Base-by-base conservation (phyloP, 2,797 vertebrate genomes). In the Syncerus caffer region DNA sequence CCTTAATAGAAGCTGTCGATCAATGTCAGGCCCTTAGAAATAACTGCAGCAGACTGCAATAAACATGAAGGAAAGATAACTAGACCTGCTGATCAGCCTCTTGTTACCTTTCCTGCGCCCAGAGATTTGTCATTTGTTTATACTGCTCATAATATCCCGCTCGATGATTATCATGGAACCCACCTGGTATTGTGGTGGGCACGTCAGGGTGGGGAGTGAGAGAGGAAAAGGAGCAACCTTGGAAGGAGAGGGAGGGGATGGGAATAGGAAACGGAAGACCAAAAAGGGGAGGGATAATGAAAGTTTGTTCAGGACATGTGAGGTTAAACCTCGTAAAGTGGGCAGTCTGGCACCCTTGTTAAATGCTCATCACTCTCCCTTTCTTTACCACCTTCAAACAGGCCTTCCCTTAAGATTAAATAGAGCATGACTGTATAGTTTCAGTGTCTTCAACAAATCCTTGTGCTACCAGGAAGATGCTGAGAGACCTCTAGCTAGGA, bases 1-100 rank as follows among this genome's bases (percentile, higher is more conserved):
- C 99, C 99, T 99, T 99, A 99, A 99, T 99, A 99, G 99, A 99
- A 99, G 99, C 99, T 99, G 99, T 99, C 99, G 97, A 99, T 99
- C 99, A 99, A 99, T 99, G 99, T 99, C 99, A 99, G 98, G 95
- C 98, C 98, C 93, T 99, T 98, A 99, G 99, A 99, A 99, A 99
- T 99, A 99, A 99, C 99, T 99, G 98, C 97, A 98, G 98, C 99
- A 98, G 99, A 99, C 99, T 99, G 99, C 99, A 99, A 99, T 99
- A 99, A 99, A 99, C 99, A 99, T 94, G 98, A 99, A 99, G 99
- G 98, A 98, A 99, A 99, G 99, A 99, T 99, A 99, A 99, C 99
- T 99, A 98, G 98, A 98, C 98, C 98, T 97, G 98, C 99, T 98
- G 99, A 99, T 99, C 99, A 98, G 98, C 97, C 98, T 99, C 99